Base-by-base conservation (phyloP, 2,888 invertebrate species). In the Anthrax anthrax region DNA sequence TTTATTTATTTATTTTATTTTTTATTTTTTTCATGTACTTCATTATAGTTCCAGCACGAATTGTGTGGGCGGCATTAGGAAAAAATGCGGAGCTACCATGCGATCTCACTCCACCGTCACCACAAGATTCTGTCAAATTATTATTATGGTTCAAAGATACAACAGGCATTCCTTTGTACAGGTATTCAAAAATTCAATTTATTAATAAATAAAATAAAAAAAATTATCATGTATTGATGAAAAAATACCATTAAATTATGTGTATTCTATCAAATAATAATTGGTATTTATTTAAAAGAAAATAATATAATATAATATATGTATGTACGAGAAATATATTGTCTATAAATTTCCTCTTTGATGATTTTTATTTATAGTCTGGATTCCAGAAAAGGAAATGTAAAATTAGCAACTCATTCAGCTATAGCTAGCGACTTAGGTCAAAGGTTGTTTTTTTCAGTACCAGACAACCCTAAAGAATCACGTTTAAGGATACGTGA, bases 131-230 rank as follows among this genome's bases (percentile, higher is more conserved):
- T 46, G 83, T 88, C 40, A 85, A 80, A 59, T 80, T 90, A 79
- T 79, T 89, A 58, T 78, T 91, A 50, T 90, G 90, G 90, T 90
- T 89, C 74, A 89, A 88, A 65, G 89, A 88, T 61, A 75, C 78
- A 42, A 79, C 78, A 43, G 80, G 85, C 49, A 86, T 89, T 73
- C 89, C 90, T 13, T 75, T 90, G 47, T 90, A 89, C 70, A 89
- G 86, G 89, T 88, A 66, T n/a, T n/a, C n/a, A n/a, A n/a, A n/a
- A n/a, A n/a, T n/a, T n/a, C n/a, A n/a, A n/a, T n/a, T n/a, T n/a
- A n/a, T n/a, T n/a, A n/a, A n/a, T n/a, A n/a, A 74, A 72, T 67
- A 47, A 19, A n/a, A n/a, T n/a, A n/a, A n/a, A n/a, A n/a, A n/a
- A n/a, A n/a, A n/a, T n/a, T n/a, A n/a, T n/a, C n/a, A n/a, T n/a